These are phyloP conservation scores for Ammodytes marinus DNA, from an alignment of 2,113 vertebrate species.

Conservation along the genomic window DNA sequence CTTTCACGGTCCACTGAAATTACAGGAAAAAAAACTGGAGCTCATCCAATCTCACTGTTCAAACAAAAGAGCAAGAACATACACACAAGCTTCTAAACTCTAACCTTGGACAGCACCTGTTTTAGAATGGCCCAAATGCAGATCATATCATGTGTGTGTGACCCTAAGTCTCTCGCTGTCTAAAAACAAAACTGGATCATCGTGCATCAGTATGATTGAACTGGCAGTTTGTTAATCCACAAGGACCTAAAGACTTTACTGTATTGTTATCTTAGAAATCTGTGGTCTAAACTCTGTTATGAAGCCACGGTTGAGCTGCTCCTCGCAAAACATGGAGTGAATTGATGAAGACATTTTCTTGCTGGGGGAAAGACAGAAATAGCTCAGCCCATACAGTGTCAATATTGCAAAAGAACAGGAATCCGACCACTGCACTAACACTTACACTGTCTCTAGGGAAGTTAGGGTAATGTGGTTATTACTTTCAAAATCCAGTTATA, in stretches of 20 bases:
- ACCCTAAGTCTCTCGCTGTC: background rate
- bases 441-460: background rate
- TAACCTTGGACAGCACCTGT: background rate
- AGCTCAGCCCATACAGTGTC: background rate
- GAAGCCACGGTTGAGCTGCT: conserved; percentile 33
- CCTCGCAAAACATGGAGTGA: conserved; percentile 30
- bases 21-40: background rate
- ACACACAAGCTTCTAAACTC: background rate
- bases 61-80: background rate
- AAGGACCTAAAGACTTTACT: conserved; percentile 46
- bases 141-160: background rate
- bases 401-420: conserved; percentile 56
- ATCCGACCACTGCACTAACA: conserved; percentile 4
- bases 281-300: conserved; percentile 8
- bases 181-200: conserved; percentile 22
- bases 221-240: conserved; percentile 34
- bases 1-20: background rate
- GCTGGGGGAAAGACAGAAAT: conserved; percentile 32
- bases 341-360: conserved; percentile 33
- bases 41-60: background rate
- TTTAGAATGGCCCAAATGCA: background rate
- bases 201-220: conserved; percentile 19
- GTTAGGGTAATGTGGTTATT: no score
- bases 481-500: no score
- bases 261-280: conserved; percentile 37